A percentile compares a stretch with the other conserved stretches of the same genome.
These are phyloP conservation scores for Morelia viridis DNA, from an alignment of 2,797 vertebrate species.

Conservation along the genomic window DNA sequence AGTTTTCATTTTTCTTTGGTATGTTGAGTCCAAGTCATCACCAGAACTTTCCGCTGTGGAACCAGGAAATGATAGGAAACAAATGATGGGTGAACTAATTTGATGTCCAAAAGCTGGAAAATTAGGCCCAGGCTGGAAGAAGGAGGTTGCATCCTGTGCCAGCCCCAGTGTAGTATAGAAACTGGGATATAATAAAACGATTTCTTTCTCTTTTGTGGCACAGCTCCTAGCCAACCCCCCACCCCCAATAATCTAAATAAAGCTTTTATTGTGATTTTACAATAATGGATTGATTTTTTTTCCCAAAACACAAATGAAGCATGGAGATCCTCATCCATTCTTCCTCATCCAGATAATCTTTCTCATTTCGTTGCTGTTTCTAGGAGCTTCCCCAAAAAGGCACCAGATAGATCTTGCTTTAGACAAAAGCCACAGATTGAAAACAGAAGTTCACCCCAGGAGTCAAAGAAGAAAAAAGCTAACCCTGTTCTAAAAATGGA, in stretches of 20 bases:
- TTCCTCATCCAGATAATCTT: constrained; percentile 15
- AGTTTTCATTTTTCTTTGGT: background rate
- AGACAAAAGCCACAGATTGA: constrained; percentile 35
- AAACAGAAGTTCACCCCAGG: constrained; percentile 36
- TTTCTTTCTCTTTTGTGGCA: background rate
- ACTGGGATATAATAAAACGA: constrained; percentile 31
- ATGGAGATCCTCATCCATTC: background rate
- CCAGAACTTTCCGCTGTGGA: background rate
- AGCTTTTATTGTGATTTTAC: constrained; percentile 39
- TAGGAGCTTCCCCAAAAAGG: constrained; percentile 11
- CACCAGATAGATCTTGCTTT: background rate
- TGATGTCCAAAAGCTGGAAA: background rate
- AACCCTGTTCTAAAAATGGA: background rate
- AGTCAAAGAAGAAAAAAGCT: background rate
- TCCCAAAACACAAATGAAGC: background rate
- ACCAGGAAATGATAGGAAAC: background rate
- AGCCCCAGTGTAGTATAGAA: constrained; percentile 36
- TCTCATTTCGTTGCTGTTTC: constrained; percentile 23
- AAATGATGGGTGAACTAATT: background rate
- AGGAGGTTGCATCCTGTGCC: background rate
- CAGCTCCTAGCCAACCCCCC: constrained; percentile 8
- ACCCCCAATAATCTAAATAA: constrained; percentile 40
- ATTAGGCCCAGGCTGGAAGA: background rate
- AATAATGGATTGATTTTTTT: background rate
- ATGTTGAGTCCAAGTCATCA: too few species aligned